Evolutionary conservation across 53 echinoderm and acorn worm genomes (phyloP).

Genomic region (Stichopus horrens): DNA sequence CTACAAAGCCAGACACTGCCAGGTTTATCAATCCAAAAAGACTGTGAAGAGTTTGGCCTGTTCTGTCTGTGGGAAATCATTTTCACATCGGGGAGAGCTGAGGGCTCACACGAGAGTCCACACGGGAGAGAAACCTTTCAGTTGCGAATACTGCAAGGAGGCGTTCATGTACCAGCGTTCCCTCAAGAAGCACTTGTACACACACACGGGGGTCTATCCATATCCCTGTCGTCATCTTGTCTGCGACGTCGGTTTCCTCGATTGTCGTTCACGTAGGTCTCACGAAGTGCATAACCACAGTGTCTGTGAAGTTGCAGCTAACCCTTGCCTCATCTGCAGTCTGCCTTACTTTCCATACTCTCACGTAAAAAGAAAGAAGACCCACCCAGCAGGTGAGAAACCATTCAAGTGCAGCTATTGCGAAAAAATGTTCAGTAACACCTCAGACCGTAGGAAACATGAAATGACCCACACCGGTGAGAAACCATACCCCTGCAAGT

Average conservation of each 20-base stretch:
- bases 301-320: not conserved
- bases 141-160: not conserved
- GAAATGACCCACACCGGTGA: slow-evolving; percentile 65
- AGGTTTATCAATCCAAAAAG: not conserved
- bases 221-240: not conserved
- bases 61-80: not conserved
- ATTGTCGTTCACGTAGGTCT: not conserved
- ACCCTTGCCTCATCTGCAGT: not conserved
- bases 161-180: not conserved
- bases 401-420: not conserved
- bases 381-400: not conserved
- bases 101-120: not conserved
- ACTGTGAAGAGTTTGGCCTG: not conserved
- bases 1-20: not conserved
- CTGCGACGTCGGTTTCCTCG: not conserved
- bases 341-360: not conserved
- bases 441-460: slow-evolving; percentile 70
- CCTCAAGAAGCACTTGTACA: not conserved
- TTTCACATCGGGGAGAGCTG: not conserved
- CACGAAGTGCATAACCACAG: not conserved
- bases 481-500: slow-evolving; percentile 75
- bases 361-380: not conserved
- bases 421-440: not conserved
- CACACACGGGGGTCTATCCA: not conserved
- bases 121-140: slow-evolving; percentile 13